Conservation (phyloP, 2,113 vertebrate species). For the Pogonocichla stellata region DNA sequence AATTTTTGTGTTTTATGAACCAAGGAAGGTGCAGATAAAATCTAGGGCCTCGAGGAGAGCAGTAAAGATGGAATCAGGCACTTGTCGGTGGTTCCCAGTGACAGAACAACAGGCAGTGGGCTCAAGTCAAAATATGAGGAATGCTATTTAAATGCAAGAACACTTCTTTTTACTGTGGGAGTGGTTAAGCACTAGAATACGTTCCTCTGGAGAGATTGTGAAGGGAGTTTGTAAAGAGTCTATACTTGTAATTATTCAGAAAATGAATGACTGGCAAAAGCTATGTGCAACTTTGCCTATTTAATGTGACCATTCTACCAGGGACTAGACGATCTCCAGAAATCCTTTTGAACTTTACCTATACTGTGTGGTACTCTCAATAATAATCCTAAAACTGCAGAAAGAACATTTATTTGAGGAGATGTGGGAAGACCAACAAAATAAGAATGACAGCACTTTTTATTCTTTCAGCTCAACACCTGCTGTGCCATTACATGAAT, state of each 20-base stretch:
- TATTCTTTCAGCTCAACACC: neutral
- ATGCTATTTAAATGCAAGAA: neutral
- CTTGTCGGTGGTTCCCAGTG: neutral
- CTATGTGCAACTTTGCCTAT: neutral
- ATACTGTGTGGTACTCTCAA: accelerated
- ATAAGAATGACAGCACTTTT: neutral
- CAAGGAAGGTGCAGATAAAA: neutral
- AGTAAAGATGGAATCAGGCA: neutral
- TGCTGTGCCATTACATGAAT: neutral
- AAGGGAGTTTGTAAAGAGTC: neutral
- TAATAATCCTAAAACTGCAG: neutral
- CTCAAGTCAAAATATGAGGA: neutral
- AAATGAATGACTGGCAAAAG: neutral
- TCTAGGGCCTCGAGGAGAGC: neutral
- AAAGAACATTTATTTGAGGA: neutral
- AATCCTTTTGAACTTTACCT: neutral
- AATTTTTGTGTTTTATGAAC: neutral
- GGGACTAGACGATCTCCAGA: neutral
- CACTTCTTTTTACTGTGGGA: neutral
- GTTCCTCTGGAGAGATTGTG: neutral
- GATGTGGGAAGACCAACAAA: neutral
- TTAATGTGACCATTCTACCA: neutral
- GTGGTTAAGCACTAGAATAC: neutral
- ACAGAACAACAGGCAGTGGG: neutral
- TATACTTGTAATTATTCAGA: neutral